Evolutionary conservation across 2,797 vertebrate genomes (phyloP), one percentile per base, ranked within the genome.

Genomic region (Echiichthys vipera): DNA sequence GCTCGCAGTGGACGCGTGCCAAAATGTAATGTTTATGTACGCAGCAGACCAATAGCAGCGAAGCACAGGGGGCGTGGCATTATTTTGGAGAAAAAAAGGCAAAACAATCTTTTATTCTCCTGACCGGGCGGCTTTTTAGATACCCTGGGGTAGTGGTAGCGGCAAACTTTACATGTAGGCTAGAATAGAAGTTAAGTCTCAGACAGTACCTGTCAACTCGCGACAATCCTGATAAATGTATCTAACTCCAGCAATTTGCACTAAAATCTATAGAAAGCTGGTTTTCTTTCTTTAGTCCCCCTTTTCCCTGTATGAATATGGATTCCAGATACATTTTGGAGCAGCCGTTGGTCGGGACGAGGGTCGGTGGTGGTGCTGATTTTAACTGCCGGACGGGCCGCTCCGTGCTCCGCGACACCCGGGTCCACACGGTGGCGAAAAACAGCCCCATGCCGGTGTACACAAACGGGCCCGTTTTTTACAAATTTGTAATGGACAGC

Each of bases 21-120:
- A 94, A 78, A 89, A 76, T 85, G 76, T 78, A 93, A 91, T 94
- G 92, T 95, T 95, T 95, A 91, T 93, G 90, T 93, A 82, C 34
- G 15, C 29, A 0, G 13, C 7, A 20, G 71, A 71, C 95, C 94
- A 95, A 95, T 95, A 9, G 85, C 67, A 89, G 74, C 37, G 79
- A 83, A 78, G 85, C 46, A n/a, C 36, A 85, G 94, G 94, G 91
- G 94, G 94, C 91, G 94, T 94, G 94, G 88, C 78, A 79, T 91
- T 43, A 68, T 78, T 90, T 92, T 91, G 88, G 85, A 88, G 90
- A 80, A 92, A 92, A n/a, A 91, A 90, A 94, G 92, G 94, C 94
- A 95, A 95, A 95, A 95, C 93, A 95, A 94, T 93, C 80, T 87
- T 89, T 93, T 90, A 87, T 92, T 87, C 89, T 84, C 62, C 85